phyloP scores from a whole-genome alignment of 2,888 invertebrate genomes.

The Idaea straminata region DNA sequence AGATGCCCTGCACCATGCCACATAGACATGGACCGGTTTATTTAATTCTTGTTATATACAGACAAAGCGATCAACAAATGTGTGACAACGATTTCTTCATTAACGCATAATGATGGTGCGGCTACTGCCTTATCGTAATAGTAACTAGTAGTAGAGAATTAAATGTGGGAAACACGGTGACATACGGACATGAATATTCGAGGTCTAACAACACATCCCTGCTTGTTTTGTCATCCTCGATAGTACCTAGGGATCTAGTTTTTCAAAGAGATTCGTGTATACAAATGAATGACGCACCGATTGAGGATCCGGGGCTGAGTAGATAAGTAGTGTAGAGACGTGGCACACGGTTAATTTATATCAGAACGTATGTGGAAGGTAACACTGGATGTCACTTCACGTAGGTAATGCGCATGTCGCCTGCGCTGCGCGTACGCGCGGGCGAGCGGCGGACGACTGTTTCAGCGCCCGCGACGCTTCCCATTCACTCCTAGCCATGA shows the following conservation, averaged over 20 bases:
- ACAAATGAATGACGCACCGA: slow-evolving; percentile 66
- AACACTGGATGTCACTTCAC: slow-evolving; percentile 29
- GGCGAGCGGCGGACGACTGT: slow-evolving; percentile 66
- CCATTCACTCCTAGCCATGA: slow-evolving; percentile 72
- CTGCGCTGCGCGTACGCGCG: slow-evolving; percentile 66
- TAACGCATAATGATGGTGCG: no score
- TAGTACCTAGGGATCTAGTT: slow-evolving; percentile 18
- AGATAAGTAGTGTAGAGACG: slow-evolving; percentile 34
- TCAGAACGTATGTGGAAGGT: slow-evolving; percentile 29
- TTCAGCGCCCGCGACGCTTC: slow-evolving; percentile 43
- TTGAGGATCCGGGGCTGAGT: slow-evolving; percentile 49
- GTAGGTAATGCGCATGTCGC: slow-evolving; percentile 45
- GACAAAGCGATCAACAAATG: no score
- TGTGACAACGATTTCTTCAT: no score
- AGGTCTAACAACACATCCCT: neutral
- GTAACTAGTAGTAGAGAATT: no score
- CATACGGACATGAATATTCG: no score
- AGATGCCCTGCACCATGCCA: no score
- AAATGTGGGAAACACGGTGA: no score
- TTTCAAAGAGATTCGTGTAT: slow-evolving; percentile 42
- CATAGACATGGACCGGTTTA: no score
- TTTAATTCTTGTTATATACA: no score
- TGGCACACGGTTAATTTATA: slow-evolving; percentile 14
- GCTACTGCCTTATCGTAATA: no score
- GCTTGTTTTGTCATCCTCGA: neutral